Conservation (phyloP, 2,888 invertebrate genomes). For the Ennomos erosarius region DNA sequence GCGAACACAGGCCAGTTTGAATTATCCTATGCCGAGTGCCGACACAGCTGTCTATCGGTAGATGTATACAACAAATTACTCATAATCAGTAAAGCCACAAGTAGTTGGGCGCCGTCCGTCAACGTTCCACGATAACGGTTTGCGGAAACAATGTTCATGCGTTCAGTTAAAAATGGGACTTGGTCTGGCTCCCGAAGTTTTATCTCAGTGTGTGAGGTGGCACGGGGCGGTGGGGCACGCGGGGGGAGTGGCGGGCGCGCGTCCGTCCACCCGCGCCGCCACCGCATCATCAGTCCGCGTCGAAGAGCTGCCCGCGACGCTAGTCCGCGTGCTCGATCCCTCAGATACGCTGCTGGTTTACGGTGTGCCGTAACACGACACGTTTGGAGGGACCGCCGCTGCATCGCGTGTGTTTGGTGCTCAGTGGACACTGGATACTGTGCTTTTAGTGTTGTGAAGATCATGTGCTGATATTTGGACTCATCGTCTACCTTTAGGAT, state of each 20-base stretch:
- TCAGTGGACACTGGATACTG: conserved; percentile 79
- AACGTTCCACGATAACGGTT: conserved; percentile 68
- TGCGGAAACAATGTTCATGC: conserved; percentile 71
- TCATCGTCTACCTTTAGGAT: conserved; percentile 69
- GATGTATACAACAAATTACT: conserved; percentile 10
- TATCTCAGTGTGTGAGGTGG: conserved; percentile 76
- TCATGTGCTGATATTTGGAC: conserved; percentile 75
- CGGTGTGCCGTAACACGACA: conserved; percentile 85
- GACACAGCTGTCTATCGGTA: conserved; percentile 38
- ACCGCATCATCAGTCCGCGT: conserved; percentile 82
- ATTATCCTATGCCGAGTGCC: conserved; percentile 50
- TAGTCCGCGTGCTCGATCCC: conserved; percentile 79
- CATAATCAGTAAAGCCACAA: conserved; percentile 44
- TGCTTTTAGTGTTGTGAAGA: conserved; percentile 80
- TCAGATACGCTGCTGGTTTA: conserved; percentile 85
- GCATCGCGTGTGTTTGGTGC: conserved; percentile 80
- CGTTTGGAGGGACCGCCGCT: conserved; percentile 83
- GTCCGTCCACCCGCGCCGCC: conserved; percentile 81
- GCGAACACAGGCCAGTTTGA: conserved; percentile 51
- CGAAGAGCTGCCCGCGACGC: conserved; percentile 80
- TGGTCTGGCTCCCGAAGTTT: conserved; percentile 79
- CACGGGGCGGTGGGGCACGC: conserved; percentile 53
- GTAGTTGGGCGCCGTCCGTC: conserved; percentile 51
- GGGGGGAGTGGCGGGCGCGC: conserved; percentile 65
- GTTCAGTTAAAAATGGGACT: conserved; percentile 78